Conservation (phyloP, 2,888 invertebrate species). For the Sinhomidia bicolor region DNA sequence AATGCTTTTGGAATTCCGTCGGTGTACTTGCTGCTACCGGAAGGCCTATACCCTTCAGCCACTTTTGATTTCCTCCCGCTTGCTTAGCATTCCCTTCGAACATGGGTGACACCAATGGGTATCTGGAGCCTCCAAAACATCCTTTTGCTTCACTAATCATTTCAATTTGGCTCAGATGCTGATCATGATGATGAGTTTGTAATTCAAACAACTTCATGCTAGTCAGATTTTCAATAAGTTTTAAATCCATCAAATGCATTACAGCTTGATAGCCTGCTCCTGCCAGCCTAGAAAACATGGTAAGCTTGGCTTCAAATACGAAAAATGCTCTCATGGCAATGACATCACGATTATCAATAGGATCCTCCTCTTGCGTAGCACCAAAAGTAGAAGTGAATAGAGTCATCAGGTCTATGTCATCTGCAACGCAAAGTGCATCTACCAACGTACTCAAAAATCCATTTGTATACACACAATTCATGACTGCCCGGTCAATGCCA, state of each 20-base stretch:
- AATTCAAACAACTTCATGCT: constrained; percentile 78
- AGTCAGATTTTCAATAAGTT: constrained; percentile 74
- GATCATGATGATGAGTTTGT: constrained; percentile 58
- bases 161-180: too few species aligned
- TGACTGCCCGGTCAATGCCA: too few species aligned
- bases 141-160: too few species aligned
- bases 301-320: constrained; percentile 79
- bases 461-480: constrained; percentile 75
- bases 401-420: constrained; percentile 75
- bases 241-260: constrained; percentile 75
- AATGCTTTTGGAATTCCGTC: too few species aligned
- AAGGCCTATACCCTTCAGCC: too few species aligned
- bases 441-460: constrained; percentile 77
- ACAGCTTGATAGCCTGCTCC: constrained; percentile 74
- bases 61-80: too few species aligned
- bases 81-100: too few species aligned
- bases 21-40: too few species aligned
- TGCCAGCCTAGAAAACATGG: constrained; percentile 76
- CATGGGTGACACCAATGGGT: too few species aligned
- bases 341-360: too few species aligned
- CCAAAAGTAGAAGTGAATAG: constrained; percentile 74
- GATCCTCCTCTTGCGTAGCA: constrained; percentile 47
- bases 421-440: constrained; percentile 72
- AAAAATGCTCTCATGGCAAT: constrained; percentile 77
- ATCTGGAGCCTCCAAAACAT: too few species aligned